Base-by-base conservation (phyloP, 1,140 invertebrate species). In the Thalassaphorura encarpata region DNA sequence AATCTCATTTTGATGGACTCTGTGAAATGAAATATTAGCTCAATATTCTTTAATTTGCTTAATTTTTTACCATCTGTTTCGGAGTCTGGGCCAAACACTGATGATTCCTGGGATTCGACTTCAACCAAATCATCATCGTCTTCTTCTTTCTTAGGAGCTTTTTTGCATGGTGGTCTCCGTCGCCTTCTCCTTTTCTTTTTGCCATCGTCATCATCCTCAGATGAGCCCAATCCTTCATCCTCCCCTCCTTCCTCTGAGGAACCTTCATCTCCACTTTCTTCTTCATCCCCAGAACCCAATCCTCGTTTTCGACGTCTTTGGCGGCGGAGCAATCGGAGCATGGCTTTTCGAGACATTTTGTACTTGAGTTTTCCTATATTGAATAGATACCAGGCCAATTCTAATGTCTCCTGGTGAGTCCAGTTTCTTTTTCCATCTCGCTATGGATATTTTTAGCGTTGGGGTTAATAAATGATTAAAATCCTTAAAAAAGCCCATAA, bases 361-460 rank as follows among this genome's bases (percentile, higher is more conserved):
- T 63, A 59, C 24, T 50, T 46, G 1, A 63, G 54, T 40, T 50
- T 58, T 31, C 61, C 52, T 26, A 53, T 21, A 19, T 42, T 24
- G 23, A 59, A 59, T 27, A 63, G 28, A 11, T 63, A 43, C 36
- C 49, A 56, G 6, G 61, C 61, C 11, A 59, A 28, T 45, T 63
- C 53, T 19, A 63, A 33, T 18, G 40, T 31, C 21, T 59, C 42
- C 31, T 63, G 61, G 24, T 55, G 61, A 3, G 56, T 31, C 53
- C 53, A 56, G 3, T 23, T 45, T 26, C 27, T 21, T 52, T 52
- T 56, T 27, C n/a, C 52, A 43, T 42, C 33, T 29, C 29, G 19
- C 15, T 46, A 46, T 23, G 16, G 3, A 23, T 3, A 6, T 24
- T 23, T 46, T 6, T 23, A 23, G 19, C 8, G 19, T 47, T 47